Evolutionary conservation across 1,140 invertebrate species (phyloP).

Genomic region (Dreissena polymorpha): DNA sequence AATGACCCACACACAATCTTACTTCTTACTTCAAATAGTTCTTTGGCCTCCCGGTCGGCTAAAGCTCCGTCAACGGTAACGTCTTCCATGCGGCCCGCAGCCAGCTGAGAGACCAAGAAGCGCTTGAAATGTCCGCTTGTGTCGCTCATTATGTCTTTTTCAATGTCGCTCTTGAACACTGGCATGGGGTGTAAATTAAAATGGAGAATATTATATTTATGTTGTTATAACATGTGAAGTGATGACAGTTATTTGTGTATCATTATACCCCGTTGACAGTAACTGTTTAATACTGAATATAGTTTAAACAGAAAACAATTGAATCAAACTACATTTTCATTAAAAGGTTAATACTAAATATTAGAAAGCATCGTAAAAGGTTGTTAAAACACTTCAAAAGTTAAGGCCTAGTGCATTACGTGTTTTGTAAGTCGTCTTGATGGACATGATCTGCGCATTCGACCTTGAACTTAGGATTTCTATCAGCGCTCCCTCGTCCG

Average conservation of each 20-base stretch:
- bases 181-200: not conserved
- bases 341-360: not conserved
- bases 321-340: not conserved
- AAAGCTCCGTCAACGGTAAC: conserved; percentile 54
- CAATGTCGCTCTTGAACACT: conserved; percentile 92
- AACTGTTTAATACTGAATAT: not conserved
- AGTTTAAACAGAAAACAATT: not conserved
- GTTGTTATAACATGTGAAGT: not conserved
- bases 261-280: not conserved
- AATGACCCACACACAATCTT: too few relatives aligned
- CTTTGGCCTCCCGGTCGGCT: conserved; percentile 70
- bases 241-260: not conserved
- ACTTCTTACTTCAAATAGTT: conserved; percentile 68
- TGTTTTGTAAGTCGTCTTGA: conserved; percentile 69
- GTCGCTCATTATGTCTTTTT: conserved; percentile 93
- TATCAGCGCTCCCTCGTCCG: conserved; percentile 73
- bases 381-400: not conserved
- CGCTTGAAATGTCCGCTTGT: conserved; percentile 96
- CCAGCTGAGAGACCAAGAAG: conserved; percentile 85
- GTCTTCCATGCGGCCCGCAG: conserved; percentile 53
- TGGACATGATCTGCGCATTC: conserved; percentile 69
- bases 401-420: conserved; percentile 56
- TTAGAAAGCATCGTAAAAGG: too few relatives aligned
- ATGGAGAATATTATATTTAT: not conserved
- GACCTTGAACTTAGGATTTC: conserved; percentile 73